Evolutionary conservation across 1,140 invertebrate species (phyloP), one percentile per base, ranked within the genome.

Genomic region (Zaprionus davidi): DNA sequence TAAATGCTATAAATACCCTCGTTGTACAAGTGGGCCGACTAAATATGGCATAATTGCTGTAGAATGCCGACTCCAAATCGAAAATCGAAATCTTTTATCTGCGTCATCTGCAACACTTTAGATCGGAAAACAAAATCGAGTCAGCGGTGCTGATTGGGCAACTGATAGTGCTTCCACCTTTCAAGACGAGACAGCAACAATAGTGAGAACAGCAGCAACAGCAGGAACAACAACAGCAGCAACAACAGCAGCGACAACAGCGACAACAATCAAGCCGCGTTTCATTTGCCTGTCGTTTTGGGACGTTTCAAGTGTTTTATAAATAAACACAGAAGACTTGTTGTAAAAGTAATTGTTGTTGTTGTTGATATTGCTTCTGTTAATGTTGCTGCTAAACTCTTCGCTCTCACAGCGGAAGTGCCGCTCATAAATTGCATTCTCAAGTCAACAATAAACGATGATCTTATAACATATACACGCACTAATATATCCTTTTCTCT

Each of bases 251-350:
- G 9, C 62, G 22, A 17, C 53, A 68, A 4, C 34, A 41, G n/a
- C 26, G n/a, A 20, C 55, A 67, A 73, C 58, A 78, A 64, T 74
- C 53, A 81, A 87, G 78, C 84, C 84, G 84, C 84, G 78, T 88
- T 88, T 87, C 65, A 78, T 73, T 88, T 76, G 53, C 13, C 62
- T 81, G 75, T 88, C 71, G 58, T 65, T 81, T 82, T 63, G 71
- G 73, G 1, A 9, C 69, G 84, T 79, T 76, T 88, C 84, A 88
- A 88, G 84, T 88, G 81, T 81, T 90, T 88, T 88, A 88, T 84
- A 88, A 88, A 88, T 88, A 88, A 88, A 88, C 69, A 88, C 76
- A 71, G 66, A 56, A 53, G 34, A 51, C 36, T 28, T 51, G 46
- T 74, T 71, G 68, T 28, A 60, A 13, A 46, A 60, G 68, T 53